Evolutionary conservation across 2,797 vertebrate species (phyloP), one percentile per base, ranked within the genome.

Genomic region (Chaenodraco wilsoni): DNA sequence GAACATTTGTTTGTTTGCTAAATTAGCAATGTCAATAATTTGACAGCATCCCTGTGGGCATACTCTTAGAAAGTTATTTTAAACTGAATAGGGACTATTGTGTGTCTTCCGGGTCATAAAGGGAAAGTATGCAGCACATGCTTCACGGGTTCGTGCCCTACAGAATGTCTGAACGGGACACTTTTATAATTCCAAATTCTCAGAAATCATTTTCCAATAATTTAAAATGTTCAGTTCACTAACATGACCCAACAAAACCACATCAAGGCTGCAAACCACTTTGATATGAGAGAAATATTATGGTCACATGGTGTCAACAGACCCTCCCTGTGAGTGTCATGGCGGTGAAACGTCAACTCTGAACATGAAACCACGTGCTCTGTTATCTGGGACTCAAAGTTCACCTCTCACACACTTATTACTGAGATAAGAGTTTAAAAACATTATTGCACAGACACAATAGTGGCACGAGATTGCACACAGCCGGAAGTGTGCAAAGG

Each of bases 121-220:
- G 69, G 70, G 65, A 62, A 71, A 23, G 40, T 68, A 68, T 81
- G 55, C 51, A 49, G 61, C 76, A 74, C 76, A 83, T 84, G 78
- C 59, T 21, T 50, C 45, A 49, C 48, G 58, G 37, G 6, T 69
- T 58, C 19, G 51, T 11, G 63, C 43, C 66, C 55, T 48, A 57
- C 4, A 72, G 10, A 14, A 33, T 58, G 58, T 7, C 52, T 19
- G 55, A 61, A 17, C 48, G 48, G 52, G 67, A 9, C 85, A 51
- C 57, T 48, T 76, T 69, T 60, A 2, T 72, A 49, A 66, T 50
- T 45, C n/a, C 4, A 54, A 5, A 33, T 14, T 73, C 14, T 1
- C 8, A 37, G 33, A 37, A 37, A 37, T 37, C 33, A 9, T 37
- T 46, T 59, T 2, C 21, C 12, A 13, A 13, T 21, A 23, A 31